Percentiles rank a stretch among this genome's conserved stretches.
phyloP scores from a whole-genome alignment of 2,113 vertebrate genomes.

The Naja naja region DNA sequence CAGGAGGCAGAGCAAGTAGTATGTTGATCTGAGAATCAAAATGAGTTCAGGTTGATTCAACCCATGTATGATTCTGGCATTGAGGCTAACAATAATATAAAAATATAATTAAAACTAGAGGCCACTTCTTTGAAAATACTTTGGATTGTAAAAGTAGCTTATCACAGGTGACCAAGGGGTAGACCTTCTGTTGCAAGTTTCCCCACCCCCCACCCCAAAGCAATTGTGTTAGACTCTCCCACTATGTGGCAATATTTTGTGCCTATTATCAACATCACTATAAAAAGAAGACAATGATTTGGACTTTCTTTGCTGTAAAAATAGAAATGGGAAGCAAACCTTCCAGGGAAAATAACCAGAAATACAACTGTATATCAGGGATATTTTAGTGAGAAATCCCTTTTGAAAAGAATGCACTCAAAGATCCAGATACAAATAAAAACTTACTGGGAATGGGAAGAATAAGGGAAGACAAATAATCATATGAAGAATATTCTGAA shows the following conservation, averaged over 20 bases:
- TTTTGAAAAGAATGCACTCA: neutral
- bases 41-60: neutral
- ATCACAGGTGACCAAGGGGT: neutral
- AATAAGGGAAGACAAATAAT: neutral
- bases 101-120: neutral
- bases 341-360: neutral
- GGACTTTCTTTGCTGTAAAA: neutral
- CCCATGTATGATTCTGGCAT: neutral
- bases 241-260: neutral
- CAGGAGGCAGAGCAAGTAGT: neutral
- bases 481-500: neutral
- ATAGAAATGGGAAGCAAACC: neutral
- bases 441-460: neutral
- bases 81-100: neutral
- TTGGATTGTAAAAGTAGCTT: neutral
- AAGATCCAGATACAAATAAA: neutral
- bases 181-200: neutral
- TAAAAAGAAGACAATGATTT: neutral
- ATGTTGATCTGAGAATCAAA: neutral
- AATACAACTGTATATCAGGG: neutral
- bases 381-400: neutral
- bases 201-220: neutral
- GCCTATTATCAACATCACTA: neutral
- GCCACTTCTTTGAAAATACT: neutral
- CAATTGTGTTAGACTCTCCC: neutral